Evolutionary conservation across 1,140 invertebrate species (phyloP).

Genomic region (Dreissena polymorpha): DNA sequence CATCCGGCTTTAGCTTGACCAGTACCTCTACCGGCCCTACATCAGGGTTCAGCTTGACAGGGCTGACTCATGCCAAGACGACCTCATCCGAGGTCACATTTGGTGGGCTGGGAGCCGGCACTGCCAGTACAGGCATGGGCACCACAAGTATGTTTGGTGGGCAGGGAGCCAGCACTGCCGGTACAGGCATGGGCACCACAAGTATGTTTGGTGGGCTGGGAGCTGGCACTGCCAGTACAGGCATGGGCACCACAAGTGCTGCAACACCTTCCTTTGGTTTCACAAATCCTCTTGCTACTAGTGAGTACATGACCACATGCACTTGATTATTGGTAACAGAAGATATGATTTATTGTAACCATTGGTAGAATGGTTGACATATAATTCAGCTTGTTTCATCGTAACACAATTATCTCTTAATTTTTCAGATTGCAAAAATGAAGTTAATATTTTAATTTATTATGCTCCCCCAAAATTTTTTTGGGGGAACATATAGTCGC

Average conservation of each 20-base stretch:
- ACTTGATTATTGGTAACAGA: background rate
- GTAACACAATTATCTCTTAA: background rate
- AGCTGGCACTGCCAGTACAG: background rate
- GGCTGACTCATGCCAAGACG: slow-evolving; percentile 55
- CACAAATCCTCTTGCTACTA: slow-evolving; percentile 27
- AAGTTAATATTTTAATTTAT: background rate
- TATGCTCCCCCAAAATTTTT: too few species aligned
- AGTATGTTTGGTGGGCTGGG: background rate
- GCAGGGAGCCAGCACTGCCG: background rate
- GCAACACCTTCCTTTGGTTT: slow-evolving; percentile 31
- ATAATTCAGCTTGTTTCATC: too few species aligned
- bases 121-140: slow-evolving; percentile 5
- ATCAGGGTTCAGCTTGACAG: background rate
- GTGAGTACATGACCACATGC: background rate
- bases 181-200: too few species aligned
- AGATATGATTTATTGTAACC: background rate
- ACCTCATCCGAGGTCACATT: slow-evolving; percentile 56
- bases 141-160: background rate
- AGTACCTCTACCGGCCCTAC: too few species aligned
- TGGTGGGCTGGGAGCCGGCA: slow-evolving; percentile 19
- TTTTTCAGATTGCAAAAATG: background rate
- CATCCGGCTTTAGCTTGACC: too few species aligned
- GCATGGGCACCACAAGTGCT: background rate
- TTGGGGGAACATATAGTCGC: too few species aligned
- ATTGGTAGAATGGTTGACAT: background rate